A percentile compares a stretch with the other conserved stretches of the same genome.
Evolutionary conservation across 2,797 vertebrate species (phyloP).

Genomic region (Phrynocephalus vlangalii): DNA sequence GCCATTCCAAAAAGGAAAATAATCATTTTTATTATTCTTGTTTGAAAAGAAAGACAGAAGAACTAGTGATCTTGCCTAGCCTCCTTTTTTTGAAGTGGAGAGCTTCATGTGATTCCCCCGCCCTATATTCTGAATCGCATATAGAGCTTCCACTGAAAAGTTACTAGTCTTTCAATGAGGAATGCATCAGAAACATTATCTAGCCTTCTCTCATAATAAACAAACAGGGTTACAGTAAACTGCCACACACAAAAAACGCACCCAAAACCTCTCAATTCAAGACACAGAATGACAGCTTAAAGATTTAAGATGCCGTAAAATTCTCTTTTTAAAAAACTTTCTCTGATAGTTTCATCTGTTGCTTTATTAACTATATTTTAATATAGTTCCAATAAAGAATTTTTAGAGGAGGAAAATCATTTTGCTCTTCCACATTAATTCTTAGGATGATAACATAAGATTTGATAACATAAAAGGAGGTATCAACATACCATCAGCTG

Average conservation of each 20-base stretch:
- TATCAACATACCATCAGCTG: conserved; percentile 91
- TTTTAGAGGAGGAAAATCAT: not conserved
- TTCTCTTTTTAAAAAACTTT: not conserved
- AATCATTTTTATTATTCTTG: no score
- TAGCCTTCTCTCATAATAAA: not conserved
- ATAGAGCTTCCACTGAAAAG: not conserved
- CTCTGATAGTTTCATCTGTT: not conserved
- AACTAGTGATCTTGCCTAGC: no score
- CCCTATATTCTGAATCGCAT: not conserved
- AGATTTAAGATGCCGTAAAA: not conserved
- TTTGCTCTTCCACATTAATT: conserved; percentile 7
- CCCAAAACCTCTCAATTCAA: no score
- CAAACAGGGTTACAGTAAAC: not conserved
- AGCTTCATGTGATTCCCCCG: not conserved
- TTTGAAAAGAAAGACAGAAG: no score
- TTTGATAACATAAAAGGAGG: conserved; percentile 3
- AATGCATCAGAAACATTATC: not conserved
- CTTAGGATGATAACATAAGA: not conserved
- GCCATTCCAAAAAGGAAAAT: no score
- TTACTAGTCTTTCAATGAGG: no score
- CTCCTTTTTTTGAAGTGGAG: not conserved
- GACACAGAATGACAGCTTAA: not conserved
- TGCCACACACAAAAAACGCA: not conserved
- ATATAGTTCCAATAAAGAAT: not conserved
- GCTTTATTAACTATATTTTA: not conserved